Percentiles rank a stretch among this genome's conserved stretches.
Conservation (phyloP, 2,113 vertebrate genomes). For the Recurvirostra avosetta region DNA sequence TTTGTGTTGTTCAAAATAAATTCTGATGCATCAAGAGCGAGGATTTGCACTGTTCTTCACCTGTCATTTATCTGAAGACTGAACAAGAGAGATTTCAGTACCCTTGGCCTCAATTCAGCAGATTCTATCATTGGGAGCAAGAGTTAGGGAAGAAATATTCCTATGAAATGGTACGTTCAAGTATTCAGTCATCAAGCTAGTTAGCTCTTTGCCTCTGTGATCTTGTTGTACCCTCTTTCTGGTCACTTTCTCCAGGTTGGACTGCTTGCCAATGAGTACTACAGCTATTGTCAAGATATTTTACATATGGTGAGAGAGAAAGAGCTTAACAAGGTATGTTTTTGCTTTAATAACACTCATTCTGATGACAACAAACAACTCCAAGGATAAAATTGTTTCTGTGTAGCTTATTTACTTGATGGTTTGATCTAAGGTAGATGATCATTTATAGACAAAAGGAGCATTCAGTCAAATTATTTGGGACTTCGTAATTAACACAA, state of each 20-base stretch:
- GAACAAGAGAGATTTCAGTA: constrained; percentile 6
- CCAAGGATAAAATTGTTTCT: neutral
- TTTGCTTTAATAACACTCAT: neutral
- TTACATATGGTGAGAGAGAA: constrained; percentile 58
- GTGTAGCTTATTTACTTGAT: neutral
- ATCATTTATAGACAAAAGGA: neutral
- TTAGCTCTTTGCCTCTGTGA: neutral
- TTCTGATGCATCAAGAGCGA: neutral
- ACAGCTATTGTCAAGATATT: constrained; percentile 66
- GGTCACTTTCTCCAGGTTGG: constrained; percentile 38
- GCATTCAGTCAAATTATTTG: neutral
- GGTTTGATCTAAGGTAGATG: neutral
- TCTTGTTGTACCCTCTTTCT: neutral
- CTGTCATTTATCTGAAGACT: constrained; percentile 16
- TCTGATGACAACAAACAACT: neutral
- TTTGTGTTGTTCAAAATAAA: constrained; percentile 2
- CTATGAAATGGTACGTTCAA: constrained; percentile 39
- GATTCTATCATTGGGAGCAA: constrained; percentile 61
- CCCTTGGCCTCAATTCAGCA: constrained; percentile 50
- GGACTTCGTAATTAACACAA: neutral
- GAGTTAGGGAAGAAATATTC: constrained; percentile 52
- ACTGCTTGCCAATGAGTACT: constrained; percentile 63
- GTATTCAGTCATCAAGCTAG: neutral
- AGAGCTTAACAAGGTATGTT: constrained; percentile 61
- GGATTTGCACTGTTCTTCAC: constrained; percentile 32